Base-by-base conservation (phyloP, 2,888 invertebrate genomes). In the Malthinus seriepunctatus region DNA sequence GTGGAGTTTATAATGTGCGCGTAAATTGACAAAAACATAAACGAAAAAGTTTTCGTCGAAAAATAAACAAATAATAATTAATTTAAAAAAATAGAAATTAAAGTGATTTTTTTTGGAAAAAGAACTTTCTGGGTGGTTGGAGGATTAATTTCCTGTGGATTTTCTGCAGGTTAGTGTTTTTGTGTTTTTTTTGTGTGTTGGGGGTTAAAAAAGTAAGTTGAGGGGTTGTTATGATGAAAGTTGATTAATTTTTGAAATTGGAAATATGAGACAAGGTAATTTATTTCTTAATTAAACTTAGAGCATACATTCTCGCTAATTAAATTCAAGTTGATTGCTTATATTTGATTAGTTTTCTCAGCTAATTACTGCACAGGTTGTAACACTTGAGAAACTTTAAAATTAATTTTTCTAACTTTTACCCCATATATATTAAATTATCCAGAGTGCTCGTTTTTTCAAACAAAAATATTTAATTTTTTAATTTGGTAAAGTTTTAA, bases 271-370 rank as follows among this genome's bases (percentile, higher is more conserved):
- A 39, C 39, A 39, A 39, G 15, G 14, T 39, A 39, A 39, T 39
- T 39, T 39, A 39, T 39, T 39, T 39, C 14, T 39, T 39, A 39
- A 39, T 39, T 39, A 39, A 39, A 39, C 15, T 15, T 15, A 15
- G 14, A 39, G 15, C 39, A 39, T 15, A 39, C 39, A 15, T 39
- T 15, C 39, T 39, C 39, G 14, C 15, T 15, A 15, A 39, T 39
- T 39, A 15, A 39, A 39, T 39, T 39, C 14, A 39, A 39, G 14
- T 39, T 39, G 15, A 39, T 39, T 39, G 39, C 39, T 15, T 15
- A 39, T 39, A 39, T 39, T 39, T 39, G 14, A 15, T 39, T 15
- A 39, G 39, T 39, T 23, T 23, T 23, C 23, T 23, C 23, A 23
- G 23, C 23, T 23, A 23, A 23, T 23, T 23, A 23, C 23, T 23